Evolutionary conservation across 2,113 vertebrate species (phyloP).

Genomic region (Nymphicus hollandicus): DNA sequence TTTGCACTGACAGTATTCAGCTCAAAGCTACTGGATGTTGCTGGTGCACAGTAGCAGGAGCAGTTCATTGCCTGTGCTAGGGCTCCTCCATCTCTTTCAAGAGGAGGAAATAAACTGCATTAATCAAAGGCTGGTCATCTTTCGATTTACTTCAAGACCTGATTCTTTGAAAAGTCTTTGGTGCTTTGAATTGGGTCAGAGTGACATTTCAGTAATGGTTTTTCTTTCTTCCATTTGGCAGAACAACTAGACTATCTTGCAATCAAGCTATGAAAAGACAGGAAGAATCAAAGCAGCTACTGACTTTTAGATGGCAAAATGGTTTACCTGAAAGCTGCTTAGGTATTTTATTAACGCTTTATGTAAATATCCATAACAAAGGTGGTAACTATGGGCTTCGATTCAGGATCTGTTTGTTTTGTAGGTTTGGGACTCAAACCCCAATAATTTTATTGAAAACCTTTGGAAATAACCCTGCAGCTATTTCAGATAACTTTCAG

Average conservation of each 20-base stretch:
- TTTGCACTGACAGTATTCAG: neutral
- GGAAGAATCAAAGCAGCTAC: neutral
- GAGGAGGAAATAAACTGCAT: neutral
- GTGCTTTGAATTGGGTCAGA: conserved; percentile 24
- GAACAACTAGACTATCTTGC: neutral
- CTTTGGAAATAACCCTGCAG: neutral
- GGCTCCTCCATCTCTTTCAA: neutral
- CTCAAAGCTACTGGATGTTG: neutral
- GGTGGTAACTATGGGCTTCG: neutral
- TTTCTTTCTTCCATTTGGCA: conserved; percentile 20
- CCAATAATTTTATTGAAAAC: neutral
- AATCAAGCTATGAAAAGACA: neutral
- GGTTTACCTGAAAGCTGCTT: neutral
- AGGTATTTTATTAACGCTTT: neutral
- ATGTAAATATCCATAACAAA: neutral
- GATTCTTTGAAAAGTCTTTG: conserved; percentile 26
- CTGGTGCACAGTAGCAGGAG: neutral
- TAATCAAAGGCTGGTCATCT: conserved; percentile 22
- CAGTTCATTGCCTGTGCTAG: neutral
- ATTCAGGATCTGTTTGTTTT: neutral
- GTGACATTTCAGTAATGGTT: conserved; percentile 25
- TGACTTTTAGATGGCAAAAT: neutral
- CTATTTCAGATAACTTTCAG: neutral
- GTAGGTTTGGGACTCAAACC: neutral
- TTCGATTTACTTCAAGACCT: neutral